Conservation (phyloP, 2,113 vertebrate species). For the Gallinago paraguaiae region DNA sequence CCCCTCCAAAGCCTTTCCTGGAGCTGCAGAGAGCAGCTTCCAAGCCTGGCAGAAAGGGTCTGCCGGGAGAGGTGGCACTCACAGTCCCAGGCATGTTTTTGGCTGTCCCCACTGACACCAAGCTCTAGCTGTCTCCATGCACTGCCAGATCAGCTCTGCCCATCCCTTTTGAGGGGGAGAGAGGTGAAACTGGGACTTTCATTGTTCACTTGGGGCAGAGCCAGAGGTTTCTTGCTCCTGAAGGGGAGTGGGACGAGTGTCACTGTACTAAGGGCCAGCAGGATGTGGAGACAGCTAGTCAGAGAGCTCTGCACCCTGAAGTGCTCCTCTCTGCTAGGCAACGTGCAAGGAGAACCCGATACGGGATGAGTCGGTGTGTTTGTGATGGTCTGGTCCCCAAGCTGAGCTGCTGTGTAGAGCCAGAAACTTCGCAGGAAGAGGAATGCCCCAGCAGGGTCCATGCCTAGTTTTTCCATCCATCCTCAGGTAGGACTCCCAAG, state of each 20-base stretch:
- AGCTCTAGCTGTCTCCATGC: background rate
- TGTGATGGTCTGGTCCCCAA: background rate
- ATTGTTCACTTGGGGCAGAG: background rate
- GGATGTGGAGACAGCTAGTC: background rate
- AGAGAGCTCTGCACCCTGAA: background rate
- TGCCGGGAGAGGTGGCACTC: background rate
- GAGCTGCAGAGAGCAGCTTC: background rate
- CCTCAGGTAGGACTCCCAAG: background rate
- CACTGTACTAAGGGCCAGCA: background rate
- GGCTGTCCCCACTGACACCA: fast-evolving
- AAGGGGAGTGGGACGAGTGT: background rate
- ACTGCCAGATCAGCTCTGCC: background rate
- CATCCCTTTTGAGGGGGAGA: background rate
- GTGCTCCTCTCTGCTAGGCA: background rate
- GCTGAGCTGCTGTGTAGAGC: background rate
- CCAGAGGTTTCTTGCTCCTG: background rate
- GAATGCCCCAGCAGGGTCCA: background rate
- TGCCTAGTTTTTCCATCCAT: background rate
- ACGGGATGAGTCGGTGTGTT: background rate
- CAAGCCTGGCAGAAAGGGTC: background rate
- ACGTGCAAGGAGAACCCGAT: background rate
- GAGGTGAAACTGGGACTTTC: background rate
- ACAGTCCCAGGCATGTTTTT: background rate
- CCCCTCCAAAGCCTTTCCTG: slow-evolving; percentile 38
- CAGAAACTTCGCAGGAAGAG: background rate